These are phyloP conservation scores for Hydrotaea cyrtoneurina DNA, from an alignment of 2,888 invertebrate genomes.

Conservation along the genomic window DNA sequence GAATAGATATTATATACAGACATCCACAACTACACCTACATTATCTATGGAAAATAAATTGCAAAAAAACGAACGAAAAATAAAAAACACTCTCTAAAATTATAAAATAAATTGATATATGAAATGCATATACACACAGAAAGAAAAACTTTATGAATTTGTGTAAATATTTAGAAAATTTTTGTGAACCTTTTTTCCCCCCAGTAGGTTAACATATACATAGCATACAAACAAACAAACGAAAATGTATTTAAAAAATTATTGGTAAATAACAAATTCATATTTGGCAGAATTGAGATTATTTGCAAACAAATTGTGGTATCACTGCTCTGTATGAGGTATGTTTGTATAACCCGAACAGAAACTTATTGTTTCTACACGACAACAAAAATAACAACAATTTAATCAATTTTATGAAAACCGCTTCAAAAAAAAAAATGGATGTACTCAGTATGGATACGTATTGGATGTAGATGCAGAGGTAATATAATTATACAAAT, in stretches of 20 bases:
- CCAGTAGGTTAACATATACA: background rate
- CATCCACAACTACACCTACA: background rate
- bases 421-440: too few species aligned
- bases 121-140: slow-evolving; percentile 32
- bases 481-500: background rate
- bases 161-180: slow-evolving; percentile 42
- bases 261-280: slow-evolving; percentile 24
- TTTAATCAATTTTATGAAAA: slow-evolving; percentile 19
- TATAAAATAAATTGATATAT: slow-evolving; percentile 23
- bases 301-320: slow-evolving; percentile 1
- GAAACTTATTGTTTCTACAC: slow-evolving; percentile 21
- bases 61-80: background rate
- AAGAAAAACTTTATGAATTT: slow-evolving; percentile 44
- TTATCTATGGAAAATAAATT: background rate
- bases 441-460: too few species aligned
- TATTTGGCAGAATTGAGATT: slow-evolving; percentile 20
- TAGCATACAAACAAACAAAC: background rate
- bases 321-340: background rate
- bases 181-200: background rate
- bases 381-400: background rate
- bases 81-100: slow-evolving; percentile 25
- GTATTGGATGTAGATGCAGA: background rate
- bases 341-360: slow-evolving; percentile 3
- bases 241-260: slow-evolving; percentile 8
- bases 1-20: background rate